Evolutionary conservation across 2,113 vertebrate species (phyloP).

Genomic region (Arothron firmamentum): DNA sequence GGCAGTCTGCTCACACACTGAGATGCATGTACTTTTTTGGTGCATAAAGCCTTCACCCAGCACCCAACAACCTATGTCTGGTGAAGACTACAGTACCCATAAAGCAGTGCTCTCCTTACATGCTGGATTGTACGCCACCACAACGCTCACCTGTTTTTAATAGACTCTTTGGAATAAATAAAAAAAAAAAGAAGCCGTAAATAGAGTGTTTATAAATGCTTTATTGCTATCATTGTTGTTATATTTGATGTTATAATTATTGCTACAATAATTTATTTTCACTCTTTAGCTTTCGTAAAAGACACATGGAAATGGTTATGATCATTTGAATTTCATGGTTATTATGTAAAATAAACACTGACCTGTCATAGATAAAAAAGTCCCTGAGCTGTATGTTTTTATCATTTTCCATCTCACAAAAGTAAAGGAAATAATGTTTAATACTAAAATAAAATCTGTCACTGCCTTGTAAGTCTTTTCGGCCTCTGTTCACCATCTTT

Average conservation of each 20-base stretch:
- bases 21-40: conserved; percentile 34
- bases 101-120: conserved; percentile 60
- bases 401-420: conserved; percentile 79
- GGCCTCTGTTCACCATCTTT: conserved; percentile 9
- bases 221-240: conserved; percentile 80
- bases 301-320: conserved; percentile 72
- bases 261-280: conserved; percentile 84
- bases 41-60: conserved; percentile 14
- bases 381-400: conserved; percentile 77
- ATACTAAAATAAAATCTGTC: conserved; percentile 61
- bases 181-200: conserved; percentile 59
- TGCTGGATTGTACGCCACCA: conserved; percentile 78
- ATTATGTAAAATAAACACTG: conserved; percentile 74
- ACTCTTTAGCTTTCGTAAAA: conserved; percentile 76
- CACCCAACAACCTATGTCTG: conserved; percentile 12
- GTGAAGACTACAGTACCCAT: conserved; percentile 34
- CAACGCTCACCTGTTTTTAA: conserved; percentile 72
- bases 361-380: conserved; percentile 73
- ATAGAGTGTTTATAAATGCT: conserved; percentile 80
- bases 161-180: conserved; percentile 69
- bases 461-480: conserved; percentile 25
- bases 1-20: conserved; percentile 41
- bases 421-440: conserved; percentile 80
- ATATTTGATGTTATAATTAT: conserved; percentile 80
- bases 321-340: conserved; percentile 71